Base-by-base conservation (phyloP, 2,113 vertebrate genomes). In the Siniperca knerii region DNA sequence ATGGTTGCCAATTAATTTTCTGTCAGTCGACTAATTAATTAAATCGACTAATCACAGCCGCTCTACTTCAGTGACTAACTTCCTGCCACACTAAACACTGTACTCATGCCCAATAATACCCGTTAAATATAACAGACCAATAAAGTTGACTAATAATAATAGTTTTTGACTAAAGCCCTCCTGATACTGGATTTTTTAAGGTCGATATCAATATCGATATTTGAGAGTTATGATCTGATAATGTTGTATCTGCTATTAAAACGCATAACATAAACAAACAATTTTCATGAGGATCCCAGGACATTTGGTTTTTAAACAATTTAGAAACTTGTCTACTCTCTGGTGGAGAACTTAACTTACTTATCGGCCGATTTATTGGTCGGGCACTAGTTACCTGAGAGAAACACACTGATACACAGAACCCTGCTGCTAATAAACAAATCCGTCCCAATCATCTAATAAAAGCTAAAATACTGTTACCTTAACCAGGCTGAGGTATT, bases 401-500 rank as follows among this genome's bases (percentile, higher is more conserved):
- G 7, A 46, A 46, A 42, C 18, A 69, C 4, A 21, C 4, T 1
- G 2, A 58, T 4, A 7, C 4, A 25, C 6, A 67, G 9, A 23
- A 18, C 6, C 11, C 50, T 44, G 50, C 37, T 29, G 37, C 25
- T 33, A 10, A 69, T 60, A 50, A 25, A 42, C 20, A 52, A 37
- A 40, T 13, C 1, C 65, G 50, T 35, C 9, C 2, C 37, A 21
- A 40, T 29, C 2, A 61, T 61, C 33, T 68, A 21, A 16, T 48
- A 13, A 64, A 57, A 58, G 35, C 13, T 67, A 15, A 50, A 85
- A 52, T 73, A 11, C 2, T 18, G 44, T 85, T 93, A 99, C 97
- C 97, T 98, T 97, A 21, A 99, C 94, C 67, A 99, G 90, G 80
- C 93, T 98, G 89, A 99, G 96, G 90, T 99, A 99, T 79, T 99